Conservation (phyloP, 92 coral and sea anemone species). For the Galaxea fascicularis region DNA sequence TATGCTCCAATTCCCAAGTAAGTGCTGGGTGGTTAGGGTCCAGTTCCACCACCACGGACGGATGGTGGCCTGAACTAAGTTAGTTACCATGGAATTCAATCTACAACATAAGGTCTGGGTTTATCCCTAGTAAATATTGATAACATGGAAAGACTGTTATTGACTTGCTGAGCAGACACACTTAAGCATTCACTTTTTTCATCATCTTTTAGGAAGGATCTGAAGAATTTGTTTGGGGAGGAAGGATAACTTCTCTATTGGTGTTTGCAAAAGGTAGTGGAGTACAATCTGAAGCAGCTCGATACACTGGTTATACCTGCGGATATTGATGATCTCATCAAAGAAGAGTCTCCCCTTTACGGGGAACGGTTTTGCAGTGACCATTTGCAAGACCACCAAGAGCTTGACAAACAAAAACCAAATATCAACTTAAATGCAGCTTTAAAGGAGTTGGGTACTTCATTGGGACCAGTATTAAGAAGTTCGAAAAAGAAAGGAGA, state of each 20-base stretch:
- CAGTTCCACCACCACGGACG: too few relatives aligned
- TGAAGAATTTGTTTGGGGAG: neutral
- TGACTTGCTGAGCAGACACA: too few relatives aligned
- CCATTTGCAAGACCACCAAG: slow-evolving; percentile 33
- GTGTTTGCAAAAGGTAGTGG: slow-evolving; percentile 20
- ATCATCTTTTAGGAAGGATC: neutral
- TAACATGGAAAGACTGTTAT: too few relatives aligned
- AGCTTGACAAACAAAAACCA: slow-evolving; percentile 18
- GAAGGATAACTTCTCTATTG: slow-evolving; percentile 17
- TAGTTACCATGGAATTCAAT: too few relatives aligned
- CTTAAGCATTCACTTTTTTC: too few relatives aligned
- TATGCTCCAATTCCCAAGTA: too few relatives aligned
- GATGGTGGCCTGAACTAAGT: too few relatives aligned
- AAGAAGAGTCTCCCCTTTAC: slow-evolving; percentile 36
- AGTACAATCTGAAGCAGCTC: slow-evolving; percentile 13
- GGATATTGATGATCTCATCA: slow-evolving; percentile 28
- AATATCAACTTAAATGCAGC: slow-evolving; percentile 7
- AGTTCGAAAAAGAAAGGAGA: neutral
- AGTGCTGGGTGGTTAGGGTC: too few relatives aligned
- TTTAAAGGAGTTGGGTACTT: slow-evolving; percentile 10
- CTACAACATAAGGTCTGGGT: too few relatives aligned
- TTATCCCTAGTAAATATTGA: too few relatives aligned
- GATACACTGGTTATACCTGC: slow-evolving; percentile 13
- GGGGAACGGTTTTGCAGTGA: slow-evolving; percentile 31
- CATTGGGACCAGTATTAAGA: slow-evolving; percentile 15